Conservation (phyloP, 1,140 invertebrate species). For the Arctopsyche grandis region DNA sequence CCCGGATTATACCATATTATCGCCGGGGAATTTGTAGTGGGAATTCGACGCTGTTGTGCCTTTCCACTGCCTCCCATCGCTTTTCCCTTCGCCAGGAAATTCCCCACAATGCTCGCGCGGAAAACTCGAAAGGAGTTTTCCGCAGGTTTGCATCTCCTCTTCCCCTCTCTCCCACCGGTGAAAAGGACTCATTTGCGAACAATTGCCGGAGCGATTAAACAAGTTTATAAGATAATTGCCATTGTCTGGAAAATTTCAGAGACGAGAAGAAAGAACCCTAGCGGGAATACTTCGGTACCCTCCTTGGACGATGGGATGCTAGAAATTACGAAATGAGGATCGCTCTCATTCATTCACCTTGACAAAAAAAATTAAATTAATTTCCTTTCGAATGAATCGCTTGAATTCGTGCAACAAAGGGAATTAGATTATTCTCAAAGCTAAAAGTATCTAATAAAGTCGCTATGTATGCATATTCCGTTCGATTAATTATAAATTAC, state of each 20-base stretch:
- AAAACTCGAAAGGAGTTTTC: background rate
- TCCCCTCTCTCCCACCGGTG: background rate
- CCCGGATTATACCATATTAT: slow-evolving; percentile 28
- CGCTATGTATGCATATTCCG: no score
- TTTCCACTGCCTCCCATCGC: background rate
- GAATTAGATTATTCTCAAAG: no score
- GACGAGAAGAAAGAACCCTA: slow-evolving; percentile 20
- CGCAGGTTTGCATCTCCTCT: background rate
- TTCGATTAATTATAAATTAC: no score
- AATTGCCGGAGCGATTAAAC: slow-evolving; percentile 44
- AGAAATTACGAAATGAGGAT: background rate
- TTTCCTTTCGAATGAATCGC: background rate
- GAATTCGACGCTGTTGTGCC: background rate
- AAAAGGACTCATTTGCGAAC: slow-evolving; percentile 43
- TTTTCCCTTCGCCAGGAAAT: background rate
- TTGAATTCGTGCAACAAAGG: no score
- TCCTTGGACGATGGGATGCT: background rate
- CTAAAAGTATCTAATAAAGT: no score
- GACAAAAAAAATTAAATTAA: background rate
- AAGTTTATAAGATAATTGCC: slow-evolving; percentile 49
- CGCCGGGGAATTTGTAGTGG: background rate
- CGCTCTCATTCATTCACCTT: background rate
- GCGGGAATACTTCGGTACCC: background rate
- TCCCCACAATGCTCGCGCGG: background rate
- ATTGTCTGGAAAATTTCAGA: slow-evolving; percentile 47